Evolutionary conservation across 2,888 invertebrate genomes (phyloP).

Genomic region (Luperina testacea): DNA sequence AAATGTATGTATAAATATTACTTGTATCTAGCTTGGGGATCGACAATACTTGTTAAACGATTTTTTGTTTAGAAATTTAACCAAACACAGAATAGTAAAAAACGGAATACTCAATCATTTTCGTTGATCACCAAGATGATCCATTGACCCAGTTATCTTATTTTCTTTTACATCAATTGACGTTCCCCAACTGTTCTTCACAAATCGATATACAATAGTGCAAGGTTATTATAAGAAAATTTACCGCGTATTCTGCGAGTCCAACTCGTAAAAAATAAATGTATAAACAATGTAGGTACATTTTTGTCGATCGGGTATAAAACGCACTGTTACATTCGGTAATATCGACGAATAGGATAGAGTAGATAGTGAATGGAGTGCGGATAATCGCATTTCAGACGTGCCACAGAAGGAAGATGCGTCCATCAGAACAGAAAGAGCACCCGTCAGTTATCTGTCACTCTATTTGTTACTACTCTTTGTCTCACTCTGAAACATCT

Average conservation of each 20-base stretch:
- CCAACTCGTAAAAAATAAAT: conserved; percentile 44
- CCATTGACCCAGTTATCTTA: not conserved
- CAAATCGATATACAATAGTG: conserved; percentile 40
- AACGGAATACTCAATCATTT: not conserved
- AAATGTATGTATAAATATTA: conserved; percentile 69
- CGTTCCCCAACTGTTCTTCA: conserved; percentile 37
- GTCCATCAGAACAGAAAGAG: not conserved
- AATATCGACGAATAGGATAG: not conserved
- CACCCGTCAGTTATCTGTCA: not conserved
- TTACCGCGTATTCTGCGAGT: conserved; percentile 38
- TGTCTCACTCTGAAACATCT: not conserved
- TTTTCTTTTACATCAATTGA: not conserved
- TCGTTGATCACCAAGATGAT: no score
- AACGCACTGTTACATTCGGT: conserved; percentile 6
- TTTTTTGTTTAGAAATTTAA: not conserved
- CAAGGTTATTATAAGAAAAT: conserved; percentile 53
- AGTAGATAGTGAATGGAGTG: conserved; percentile 29
- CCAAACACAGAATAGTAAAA: not conserved
- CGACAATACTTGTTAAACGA: conserved; percentile 13
- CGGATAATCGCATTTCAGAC: not conserved
- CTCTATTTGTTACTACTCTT: conserved; percentile 16
- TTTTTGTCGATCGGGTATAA: conserved; percentile 22
- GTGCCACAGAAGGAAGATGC: not conserved
- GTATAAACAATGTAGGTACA: conserved; percentile 48
- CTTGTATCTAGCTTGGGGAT: conserved; percentile 42